Evolutionary conservation across 2,113 vertebrate species (phyloP), one percentile per base, ranked within the genome.

Genomic region (Agapornis roseicollis): DNA sequence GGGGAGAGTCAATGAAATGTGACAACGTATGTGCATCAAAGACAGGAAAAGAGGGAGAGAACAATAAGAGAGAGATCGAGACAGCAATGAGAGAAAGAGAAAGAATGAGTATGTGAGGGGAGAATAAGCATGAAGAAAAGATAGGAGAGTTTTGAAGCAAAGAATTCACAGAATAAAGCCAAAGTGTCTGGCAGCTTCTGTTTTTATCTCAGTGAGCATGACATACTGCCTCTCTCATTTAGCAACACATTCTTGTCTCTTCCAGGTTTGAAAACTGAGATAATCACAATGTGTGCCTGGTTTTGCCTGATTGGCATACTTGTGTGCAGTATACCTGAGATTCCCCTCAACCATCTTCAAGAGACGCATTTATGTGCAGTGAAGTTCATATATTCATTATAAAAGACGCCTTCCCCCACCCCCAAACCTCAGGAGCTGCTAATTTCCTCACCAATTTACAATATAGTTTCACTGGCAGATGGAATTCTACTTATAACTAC

Each of bases 21-120:
- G 98, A 98, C 98, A 97, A 98, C 98, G 98, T 98, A 94, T 97
- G 98, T 97, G 98, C 97, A 98, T 98, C 98, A 98, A 98, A 98
- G 97, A 94, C 93, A 65, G 96, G 90, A 25, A 96, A 96, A 96
- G 93, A 95, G 95, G 91, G 96, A 96, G 97, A 96, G 97, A 97
- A 98, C 96, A 98, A 98, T 98, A 91, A 96, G 81, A 96, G 97
- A 96, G 96, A 94, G 96, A 98, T 97, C 80, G 95, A 78, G 93
- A 94, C 96, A 97, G 97, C 88, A 70, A 29, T 4, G 69, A 66
- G 85, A 95, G 86, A 86, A 93, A 88, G 94, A 93, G 93, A 56
- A 87, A 94, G 96, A 95, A 94, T 87, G 78, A 58, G 73, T 41
- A 91, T 3, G 88, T 16, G 66, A 86, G 49, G 61, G 61, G 64